phyloP scores from a whole-genome alignment of 2,113 vertebrate species.

The Donacobius atricapilla region DNA sequence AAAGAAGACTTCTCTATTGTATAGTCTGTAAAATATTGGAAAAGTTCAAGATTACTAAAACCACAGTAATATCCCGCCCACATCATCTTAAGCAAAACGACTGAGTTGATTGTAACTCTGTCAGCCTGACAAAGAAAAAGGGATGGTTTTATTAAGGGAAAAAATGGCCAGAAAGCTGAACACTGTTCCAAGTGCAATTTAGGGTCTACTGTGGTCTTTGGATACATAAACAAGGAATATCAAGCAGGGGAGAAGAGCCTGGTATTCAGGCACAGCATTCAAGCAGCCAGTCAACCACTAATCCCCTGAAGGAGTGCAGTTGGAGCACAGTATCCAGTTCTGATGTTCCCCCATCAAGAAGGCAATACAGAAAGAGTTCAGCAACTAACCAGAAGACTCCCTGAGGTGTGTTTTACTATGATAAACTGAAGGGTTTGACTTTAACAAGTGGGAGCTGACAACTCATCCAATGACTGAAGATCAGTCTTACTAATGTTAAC shows the following conservation, averaged over 20 bases:
- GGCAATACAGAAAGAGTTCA: not conserved
- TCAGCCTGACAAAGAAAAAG: not conserved
- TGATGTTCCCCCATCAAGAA: not conserved
- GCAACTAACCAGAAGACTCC: not conserved
- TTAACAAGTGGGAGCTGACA: not conserved
- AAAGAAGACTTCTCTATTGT: not conserved
- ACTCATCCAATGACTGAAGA: no score
- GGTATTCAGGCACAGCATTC: not conserved
- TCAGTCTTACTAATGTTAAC: no score
- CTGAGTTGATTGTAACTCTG: not conserved
- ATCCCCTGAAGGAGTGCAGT: not conserved
- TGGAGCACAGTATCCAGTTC: not conserved
- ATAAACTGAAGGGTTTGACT: not conserved
- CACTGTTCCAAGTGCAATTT: not conserved
- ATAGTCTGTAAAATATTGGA: not conserved
- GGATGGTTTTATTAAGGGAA: not conserved
- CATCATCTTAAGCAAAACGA: not conserved
- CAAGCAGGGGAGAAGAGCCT: not conserved
- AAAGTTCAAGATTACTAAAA: not conserved
- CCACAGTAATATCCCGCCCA: not conserved
- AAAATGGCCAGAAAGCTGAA: not conserved
- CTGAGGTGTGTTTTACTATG: not conserved
- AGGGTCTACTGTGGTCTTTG: not conserved
- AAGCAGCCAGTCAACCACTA: not conserved
- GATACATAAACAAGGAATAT: not conserved